phyloP scores from a whole-genome alignment of 2,797 vertebrate genomes.

The Hybognathus amarus region DNA sequence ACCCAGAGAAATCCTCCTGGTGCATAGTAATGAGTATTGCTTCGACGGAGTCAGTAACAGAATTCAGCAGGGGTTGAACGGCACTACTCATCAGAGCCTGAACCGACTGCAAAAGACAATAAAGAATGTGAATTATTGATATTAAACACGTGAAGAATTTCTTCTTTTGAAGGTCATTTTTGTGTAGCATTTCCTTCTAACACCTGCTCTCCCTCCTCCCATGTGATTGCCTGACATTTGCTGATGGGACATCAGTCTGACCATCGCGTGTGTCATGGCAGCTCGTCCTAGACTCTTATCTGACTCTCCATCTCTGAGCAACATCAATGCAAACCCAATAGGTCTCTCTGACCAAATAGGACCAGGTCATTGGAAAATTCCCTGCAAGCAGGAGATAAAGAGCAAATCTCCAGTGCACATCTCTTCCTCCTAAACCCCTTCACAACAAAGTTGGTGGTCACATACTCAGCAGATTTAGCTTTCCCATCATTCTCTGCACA shows the following conservation, averaged over 20 bases:
- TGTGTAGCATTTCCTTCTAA: not conserved
- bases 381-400: conserved; percentile 49
- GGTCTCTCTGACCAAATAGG: conserved; percentile 3
- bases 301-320: conserved; percentile 40
- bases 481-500: not conserved
- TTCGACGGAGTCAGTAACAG: conserved; percentile 93
- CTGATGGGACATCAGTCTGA: conserved; percentile 38
- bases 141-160: not conserved
- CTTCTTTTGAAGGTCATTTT: conserved; percentile 16
- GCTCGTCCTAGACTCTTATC: conserved; percentile 47
- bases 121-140: not conserved
- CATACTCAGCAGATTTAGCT: not conserved
- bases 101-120: conserved; percentile 74
- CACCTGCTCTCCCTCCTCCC: not conserved
- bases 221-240: conserved; percentile 44
- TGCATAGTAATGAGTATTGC: conserved; percentile 97
- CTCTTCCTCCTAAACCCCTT: conserved; percentile 27
- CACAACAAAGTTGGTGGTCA: not conserved
- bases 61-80: conserved; percentile 90
- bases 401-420: conserved; percentile 41
- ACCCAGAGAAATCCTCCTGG: conserved; percentile 97
- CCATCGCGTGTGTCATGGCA: conserved; percentile 4
- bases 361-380: not conserved
- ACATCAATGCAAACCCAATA: conserved; percentile 59
- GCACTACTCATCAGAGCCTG: conserved; percentile 89